phyloP scores from a whole-genome alignment of 2,797 vertebrate species.

The Hoplostethus mediterraneus region DNA sequence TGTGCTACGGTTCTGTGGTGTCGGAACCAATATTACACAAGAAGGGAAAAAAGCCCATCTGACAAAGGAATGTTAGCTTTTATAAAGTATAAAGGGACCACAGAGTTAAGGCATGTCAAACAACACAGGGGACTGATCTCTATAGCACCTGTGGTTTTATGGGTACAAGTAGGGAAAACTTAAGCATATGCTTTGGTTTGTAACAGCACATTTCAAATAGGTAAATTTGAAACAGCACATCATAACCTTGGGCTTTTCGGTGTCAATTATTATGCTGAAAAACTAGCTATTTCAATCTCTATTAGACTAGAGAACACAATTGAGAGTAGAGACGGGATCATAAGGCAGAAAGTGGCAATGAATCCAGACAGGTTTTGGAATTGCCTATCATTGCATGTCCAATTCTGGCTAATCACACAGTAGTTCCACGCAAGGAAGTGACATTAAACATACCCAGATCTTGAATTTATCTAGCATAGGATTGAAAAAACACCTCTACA shows the following conservation, averaged over 20 bases:
- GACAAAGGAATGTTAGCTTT: conserved; percentile 37
- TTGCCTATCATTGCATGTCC: too few relatives aligned
- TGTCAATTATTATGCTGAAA: too few relatives aligned
- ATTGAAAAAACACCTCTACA: conserved; percentile 49
- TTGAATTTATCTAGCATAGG: neutral
- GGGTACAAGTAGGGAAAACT: conserved; percentile 1
- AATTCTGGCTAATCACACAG: too few relatives aligned
- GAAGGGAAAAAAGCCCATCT: conserved; percentile 25
- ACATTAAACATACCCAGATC: neutral
- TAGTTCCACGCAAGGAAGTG: too few relatives aligned
- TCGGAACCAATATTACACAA: conserved; percentile 8
- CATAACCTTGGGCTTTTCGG: too few relatives aligned
- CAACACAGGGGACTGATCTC: conserved; percentile 2
- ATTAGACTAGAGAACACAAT: too few relatives aligned
- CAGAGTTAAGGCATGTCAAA: neutral
- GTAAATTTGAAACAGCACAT: too few relatives aligned
- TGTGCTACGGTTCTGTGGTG: conserved; percentile 15
- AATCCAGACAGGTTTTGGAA: too few relatives aligned
- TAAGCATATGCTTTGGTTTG: neutral
- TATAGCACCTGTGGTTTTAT: conserved; percentile 22
- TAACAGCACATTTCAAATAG: neutral
- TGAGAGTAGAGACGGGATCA: too few relatives aligned
- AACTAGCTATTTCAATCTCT: too few relatives aligned
- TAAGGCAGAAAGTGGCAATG: too few relatives aligned
- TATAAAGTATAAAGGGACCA: conserved; percentile 21